Evolutionary conservation across 2,113 vertebrate species (phyloP), one percentile per base, ranked within the genome.

Genomic region (Hyaena hyaena): DNA sequence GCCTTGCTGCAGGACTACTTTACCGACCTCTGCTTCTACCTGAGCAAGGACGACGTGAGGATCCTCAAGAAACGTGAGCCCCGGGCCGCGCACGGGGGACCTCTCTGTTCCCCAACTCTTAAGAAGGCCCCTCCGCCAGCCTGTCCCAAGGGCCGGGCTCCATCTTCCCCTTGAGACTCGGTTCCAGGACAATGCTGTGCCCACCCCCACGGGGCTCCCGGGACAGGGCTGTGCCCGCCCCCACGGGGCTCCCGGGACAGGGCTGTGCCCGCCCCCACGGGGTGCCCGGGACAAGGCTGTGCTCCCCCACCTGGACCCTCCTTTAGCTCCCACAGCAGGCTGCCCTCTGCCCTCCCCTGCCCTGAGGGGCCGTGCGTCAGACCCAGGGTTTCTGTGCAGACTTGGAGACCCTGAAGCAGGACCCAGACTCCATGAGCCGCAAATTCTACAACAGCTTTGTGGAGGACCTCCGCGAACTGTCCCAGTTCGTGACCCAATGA

Each of bases 1-100:
- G 88, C 5, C 0, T 16, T 98, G 48, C 90, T 98, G n/a, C 94
- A 94, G 48, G 96, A 90, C 4, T 95, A 97, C 85, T 96, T 97
- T 24, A 9, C 3, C 0, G 53, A 94, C 7, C 95, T 98, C 50
- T 97, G 96, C 93, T 35, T 71, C 81, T 33, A 6, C 76, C 24
- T 97, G 19, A 96, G 21, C 53, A 97, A 35, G 71, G 23, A 3
- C 0, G 93, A 97, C 2, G 1, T 90, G 50, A 24, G 0, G 2
- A 3, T 3, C 53, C 65, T 97, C 16, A 11, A 16, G 91, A 94
- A 31, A 4, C 7, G 96, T 97, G 26, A 97, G 97, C 2, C 45
- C 74, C 8, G 14, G 43, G 26, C 74, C 45, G 4, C 16, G 28
- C 15, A 17, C 15, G 3, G 3, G 74, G 45, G 26, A 31, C 15